Evolutionary conservation across 92 coral and sea anemone genomes (phyloP), one percentile per base, ranked within the genome.

Genomic region (Chrysogorgia sp.): DNA sequence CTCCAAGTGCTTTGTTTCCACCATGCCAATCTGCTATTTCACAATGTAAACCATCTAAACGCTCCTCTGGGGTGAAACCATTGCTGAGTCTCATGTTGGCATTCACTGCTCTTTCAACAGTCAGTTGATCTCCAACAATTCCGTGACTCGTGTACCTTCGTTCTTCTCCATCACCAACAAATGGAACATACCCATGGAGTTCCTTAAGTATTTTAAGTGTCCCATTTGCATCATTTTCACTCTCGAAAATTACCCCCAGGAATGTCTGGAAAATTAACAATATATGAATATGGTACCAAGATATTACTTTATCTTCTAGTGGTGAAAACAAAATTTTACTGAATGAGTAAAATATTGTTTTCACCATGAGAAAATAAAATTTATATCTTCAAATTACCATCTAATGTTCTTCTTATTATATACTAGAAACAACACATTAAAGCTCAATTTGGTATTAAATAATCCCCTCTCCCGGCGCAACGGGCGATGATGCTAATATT

Each of bases 161-260:
- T n/a, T 82, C 75, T 35, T 85, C 89, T 24, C 75, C 92, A 34
- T 88, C 92, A 26, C 88, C 90, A 86, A 80, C 69, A 37, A 35
- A 83, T 20, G 90, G 90, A 67, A 84, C 87, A 72, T 83, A 83
- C 29, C 79, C 65, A 47, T 86, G 91, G 35, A 90, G 75, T 7
- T 75, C 69, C 52, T 75, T 69, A n/a, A 89, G 34, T 30, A 90
- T 81, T 26, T 56, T 52, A 69, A 80, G 63, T 12, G 86, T 83
- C 6, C 94, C 94, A 84, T 83, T 86, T 0, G 87, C 93, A 69
- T 86, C 88, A 24, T 87, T 90, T 55, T 90, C 85, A 66, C 76
- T 90, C 52, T 90, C 87, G 41, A 81, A 85, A n/a, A 87, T 87
- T 83, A 87, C 85, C 35, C 91, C 91, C 55, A 87, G 81, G 71